Base-by-base conservation (phyloP, 2,797 vertebrate species). In the Alfaro cultratus region DNA sequence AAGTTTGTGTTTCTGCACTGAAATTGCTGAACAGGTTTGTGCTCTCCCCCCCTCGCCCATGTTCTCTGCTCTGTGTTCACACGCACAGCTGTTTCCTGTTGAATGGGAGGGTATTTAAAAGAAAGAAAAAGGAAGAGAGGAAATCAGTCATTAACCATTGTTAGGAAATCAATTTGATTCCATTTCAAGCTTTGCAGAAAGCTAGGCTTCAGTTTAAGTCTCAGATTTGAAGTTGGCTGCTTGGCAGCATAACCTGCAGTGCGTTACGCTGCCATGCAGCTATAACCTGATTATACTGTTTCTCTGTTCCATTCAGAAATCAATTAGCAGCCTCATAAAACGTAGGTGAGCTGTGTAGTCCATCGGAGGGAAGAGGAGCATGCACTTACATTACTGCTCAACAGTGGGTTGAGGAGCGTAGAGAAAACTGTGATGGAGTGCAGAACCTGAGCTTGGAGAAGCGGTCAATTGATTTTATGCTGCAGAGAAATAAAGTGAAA, bases 41-140 rank as follows among this genome's bases (percentile, higher is more conserved):
- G 79, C 88, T 84, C 87, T 90, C 90, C 88, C 85, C 84, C 86
- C 87, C 85, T 89, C 88, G 89, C 90, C 87, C 86, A 68, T 76
- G 80, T 90, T 88, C 81, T 86, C 80, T 57, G 46, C 81, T 81
- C 85, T 83, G 86, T 90, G 92, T 91, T 92, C 91, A 92, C 91
- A 92, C 88, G 85, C 92, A 89, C 94, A 94, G 93, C 93, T 94
- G 93, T 91, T 94, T 94, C 93, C 92, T 94, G 93, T 91, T 87
- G 75, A 73, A 43, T 80, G 78, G 80, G 83, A 87, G 85, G 75
- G 74, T 75, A 74, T 87, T 71, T 55, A 68, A 79, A 57, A n/a
- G 78, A 78, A 47, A 45, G 46, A 73, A 73, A 21, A 74, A 77
- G 80, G 74, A 75, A 73, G 80, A 78, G 77, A 70, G 67, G 76